Base-by-base conservation (phyloP, 2,113 vertebrate species). In the Taurulus bubalis region DNA sequence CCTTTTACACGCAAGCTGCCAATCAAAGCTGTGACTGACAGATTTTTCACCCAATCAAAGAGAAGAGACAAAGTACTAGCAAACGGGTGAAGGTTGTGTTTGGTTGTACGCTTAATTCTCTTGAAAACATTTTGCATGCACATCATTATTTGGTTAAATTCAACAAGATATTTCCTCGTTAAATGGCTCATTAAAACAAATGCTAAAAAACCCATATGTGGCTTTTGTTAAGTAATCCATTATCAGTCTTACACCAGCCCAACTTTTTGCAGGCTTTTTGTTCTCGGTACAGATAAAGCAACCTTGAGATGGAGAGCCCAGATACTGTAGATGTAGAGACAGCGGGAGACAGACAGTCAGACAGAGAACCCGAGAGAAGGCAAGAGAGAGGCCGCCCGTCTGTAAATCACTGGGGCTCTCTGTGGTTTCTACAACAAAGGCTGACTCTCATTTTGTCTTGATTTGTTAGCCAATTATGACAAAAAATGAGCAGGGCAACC, bases 1-100 rank as follows among this genome's bases (percentile, higher is more conserved):
- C 75, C 86, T 83, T 96, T 96, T 88, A 94, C 94, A 96, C 88
- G 91, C 94, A 94, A 95, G 77, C 79, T 94, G 94, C 87, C 95
- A 94, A 77, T 96, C 93, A 92, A 75, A 80, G 78, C 34, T 42
- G 12, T 73, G 79, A 87, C 34, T 75, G 85, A 89, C 87, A 79
- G 56, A 56, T 78, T 67, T 60, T 42, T 72, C 60, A 64, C 82
- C 77, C 75, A 90, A 77, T 85, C 53, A 72, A 75, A 80, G 34
- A 59, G n/a, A 14, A 28, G 40, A 66, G 26, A 59, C 28, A 11
- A 6, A 28, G 12, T 45, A 24, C 24, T 60, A 30, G 59, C 8
- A 45, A 32, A 42, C 58, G 42, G 28, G 55, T 38, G 47, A 12
- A 26, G 6, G 18, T 26, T 62, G 59, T 55, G 59, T 68, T 78